Base-by-base conservation (phyloP, 1,140 invertebrate species). In the Philaenus spumarius region DNA sequence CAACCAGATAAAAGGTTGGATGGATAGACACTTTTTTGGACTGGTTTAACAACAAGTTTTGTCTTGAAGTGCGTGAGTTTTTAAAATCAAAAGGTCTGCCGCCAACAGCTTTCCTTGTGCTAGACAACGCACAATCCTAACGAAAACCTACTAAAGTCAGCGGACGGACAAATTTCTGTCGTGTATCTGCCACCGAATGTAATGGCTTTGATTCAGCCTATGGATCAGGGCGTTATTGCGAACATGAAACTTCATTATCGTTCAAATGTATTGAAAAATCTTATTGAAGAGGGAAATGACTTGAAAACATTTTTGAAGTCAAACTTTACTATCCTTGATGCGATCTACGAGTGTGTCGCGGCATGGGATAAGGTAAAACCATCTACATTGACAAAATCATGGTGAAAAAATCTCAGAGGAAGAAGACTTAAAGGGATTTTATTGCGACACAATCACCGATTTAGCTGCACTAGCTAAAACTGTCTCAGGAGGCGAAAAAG, bases 131-230 rank as follows among this genome's bases (percentile, higher is more conserved):
- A 20, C 42, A 37, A 48, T 56, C 55, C 6, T 42, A 56, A 19
- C 55, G 39, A 56, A 47, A 26, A 26, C 39, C 43, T 56, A 42
- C 39, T 23, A 48, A 56, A 22, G 46, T 17, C 17, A 30, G n/a
- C n/a, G n/a, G n/a, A n/a, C n/a, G n/a, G n/a, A n/a, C n/a, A n/a
- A n/a, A n/a, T n/a, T n/a, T n/a, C 34, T 47, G 42, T 48, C 9
- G 35, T 22, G 20, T 56, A 48, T 40, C 34, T 56, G 9, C 55
- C 53, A 24, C 55, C 55, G n/a, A 47, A 56, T 22, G 42, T 47
- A 30, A 55, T 37, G 14, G 53, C 35, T 48, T n/a, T n/a, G n/a
- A n/a, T n/a, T n/a, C n/a, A n/a, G n/a, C n/a, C n/a, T n/a, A n/a
- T n/a, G n/a, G n/a, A n/a, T n/a, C n/a, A n/a, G n/a, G n/a, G n/a